A percentile compares a stretch with the other conserved stretches of the same genome.
Evolutionary conservation across 2,888 invertebrate species (phyloP).

Genomic region (Steinernema scapterisci): DNA sequence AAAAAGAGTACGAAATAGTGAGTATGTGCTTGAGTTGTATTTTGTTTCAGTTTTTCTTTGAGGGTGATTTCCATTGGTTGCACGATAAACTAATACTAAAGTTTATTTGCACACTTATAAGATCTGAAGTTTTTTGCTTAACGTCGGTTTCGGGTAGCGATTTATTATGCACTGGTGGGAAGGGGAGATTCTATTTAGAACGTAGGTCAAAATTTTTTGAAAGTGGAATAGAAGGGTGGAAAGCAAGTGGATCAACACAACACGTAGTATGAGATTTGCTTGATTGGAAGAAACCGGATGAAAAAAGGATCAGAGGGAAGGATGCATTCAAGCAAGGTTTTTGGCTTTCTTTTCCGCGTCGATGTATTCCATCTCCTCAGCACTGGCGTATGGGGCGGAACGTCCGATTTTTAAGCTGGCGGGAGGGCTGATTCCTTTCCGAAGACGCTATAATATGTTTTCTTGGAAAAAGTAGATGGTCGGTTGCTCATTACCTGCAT

Average conservation of each 20-base stretch:
- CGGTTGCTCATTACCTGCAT: background rate
- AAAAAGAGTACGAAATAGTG: no score
- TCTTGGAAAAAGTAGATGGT: background rate
- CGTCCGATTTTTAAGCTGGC: conserved; percentile 12
- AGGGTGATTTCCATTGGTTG: background rate
- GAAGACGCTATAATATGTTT: background rate
- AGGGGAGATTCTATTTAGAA: no score
- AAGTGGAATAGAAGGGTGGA: background rate
- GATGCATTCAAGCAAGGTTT: background rate
- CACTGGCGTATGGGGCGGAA: conserved; percentile 36
- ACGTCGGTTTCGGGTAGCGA: background rate
- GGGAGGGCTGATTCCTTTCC: conserved; percentile 6
- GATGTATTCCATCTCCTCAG: conserved; percentile 59
- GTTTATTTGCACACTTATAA: background rate
- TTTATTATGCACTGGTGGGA: background rate
- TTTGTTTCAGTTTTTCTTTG: no score
- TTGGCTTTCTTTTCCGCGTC: conserved; percentile 39
- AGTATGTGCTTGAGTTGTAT: no score
- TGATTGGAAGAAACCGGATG: background rate
- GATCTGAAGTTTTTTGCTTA: background rate
- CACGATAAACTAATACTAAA: background rate
- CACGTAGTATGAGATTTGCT: conserved; percentile 31
- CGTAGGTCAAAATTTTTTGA: no score
- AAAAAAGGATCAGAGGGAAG: background rate
- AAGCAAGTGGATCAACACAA: background rate